Base-by-base conservation (phyloP, 2,888 invertebrate genomes). In the Muschampia staudingeri region DNA sequence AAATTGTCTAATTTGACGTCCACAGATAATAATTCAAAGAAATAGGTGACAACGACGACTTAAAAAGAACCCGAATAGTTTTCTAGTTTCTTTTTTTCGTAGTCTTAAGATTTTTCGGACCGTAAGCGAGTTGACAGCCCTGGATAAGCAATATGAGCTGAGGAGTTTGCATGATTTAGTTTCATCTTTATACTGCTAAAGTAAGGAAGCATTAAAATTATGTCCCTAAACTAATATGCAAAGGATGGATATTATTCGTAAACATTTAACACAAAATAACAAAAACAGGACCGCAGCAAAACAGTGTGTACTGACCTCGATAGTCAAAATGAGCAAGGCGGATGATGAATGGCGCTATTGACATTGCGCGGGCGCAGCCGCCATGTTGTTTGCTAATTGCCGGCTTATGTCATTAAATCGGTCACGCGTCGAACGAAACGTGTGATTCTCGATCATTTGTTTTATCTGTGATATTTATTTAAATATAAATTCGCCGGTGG, bases 321-420 rank as follows among this genome's bases (percentile, higher is more conserved):
- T 37, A 70, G 70, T 70, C 37, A 19, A 37, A 95, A 95, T 94
- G 94, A 95, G 95, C 92, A 95, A 96, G 94, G 95, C 95, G 94
- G 92, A 93, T 96, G 95, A 96, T 95, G 93, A 93, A 95, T 93
- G 90, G 91, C 93, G 92, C 86, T 94, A 95, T 95, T 95, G 95
- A 95, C 95, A 95, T 92, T 94, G 93, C 89, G 84, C 90, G 94
- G 94, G 94, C 94, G 91, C 91, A 83, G 80, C 87, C 81, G 96
- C 96, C 96, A 96, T 96, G 92, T 96, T 96, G 96, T 87, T 90
- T 87, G 92, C 93, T 94, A 95, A 95, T 96, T 95, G 92, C 92
- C 91, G 90, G 91, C 91, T 90, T 89, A 92, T 94, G 95, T 95
- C 94, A 94, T 94, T 94, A 93, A 92, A 95, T 95, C 94, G 94